Percentiles rank a stretch among this genome's conserved stretches.
These are phyloP conservation scores for Oenanthe melanoleuca DNA, from an alignment of 2,113 vertebrate genomes.

Conservation along the genomic window DNA sequence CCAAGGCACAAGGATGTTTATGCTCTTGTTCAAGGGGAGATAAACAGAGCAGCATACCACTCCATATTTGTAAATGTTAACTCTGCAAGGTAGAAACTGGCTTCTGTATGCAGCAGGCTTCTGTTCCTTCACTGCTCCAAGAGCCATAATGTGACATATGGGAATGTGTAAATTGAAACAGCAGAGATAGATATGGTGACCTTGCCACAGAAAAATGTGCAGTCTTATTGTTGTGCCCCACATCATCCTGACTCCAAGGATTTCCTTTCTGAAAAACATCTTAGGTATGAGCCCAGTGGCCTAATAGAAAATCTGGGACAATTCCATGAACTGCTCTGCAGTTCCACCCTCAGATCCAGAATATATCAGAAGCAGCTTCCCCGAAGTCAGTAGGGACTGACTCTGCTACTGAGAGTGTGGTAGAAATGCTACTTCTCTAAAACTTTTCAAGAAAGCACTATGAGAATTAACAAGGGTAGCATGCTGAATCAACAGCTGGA, in stretches of 20 bases:
- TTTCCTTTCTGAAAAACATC: not conserved
- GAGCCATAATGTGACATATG: not conserved
- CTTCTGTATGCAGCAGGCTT: not conserved
- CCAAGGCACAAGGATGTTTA: conserved; percentile 69
- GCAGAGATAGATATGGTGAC: not conserved
- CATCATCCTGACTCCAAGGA: not conserved
- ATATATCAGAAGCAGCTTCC: not conserved
- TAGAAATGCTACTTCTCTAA: not conserved
- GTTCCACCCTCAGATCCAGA: not conserved
- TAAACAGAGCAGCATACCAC: conserved; percentile 81
- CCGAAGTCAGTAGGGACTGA: not conserved
- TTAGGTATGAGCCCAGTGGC: not conserved
- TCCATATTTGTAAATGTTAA: conserved; percentile 85
- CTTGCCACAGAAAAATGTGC: not conserved
- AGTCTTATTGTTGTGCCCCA: not conserved
- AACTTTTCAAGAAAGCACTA: not conserved
- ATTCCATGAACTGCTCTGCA: not conserved
- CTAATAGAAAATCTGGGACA: not conserved
- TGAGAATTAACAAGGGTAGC: not conserved
- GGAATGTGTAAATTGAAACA: conserved; percentile 6
- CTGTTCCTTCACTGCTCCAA: not conserved
- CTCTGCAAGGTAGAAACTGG: not conserved
- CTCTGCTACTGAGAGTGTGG: not conserved
- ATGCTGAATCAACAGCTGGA: not conserved
- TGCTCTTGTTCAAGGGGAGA: conserved; percentile 53